These are phyloP conservation scores for Cryptomyrus ogoouensis DNA, from an alignment of 2,113 vertebrate genomes.

Conservation along the genomic window DNA sequence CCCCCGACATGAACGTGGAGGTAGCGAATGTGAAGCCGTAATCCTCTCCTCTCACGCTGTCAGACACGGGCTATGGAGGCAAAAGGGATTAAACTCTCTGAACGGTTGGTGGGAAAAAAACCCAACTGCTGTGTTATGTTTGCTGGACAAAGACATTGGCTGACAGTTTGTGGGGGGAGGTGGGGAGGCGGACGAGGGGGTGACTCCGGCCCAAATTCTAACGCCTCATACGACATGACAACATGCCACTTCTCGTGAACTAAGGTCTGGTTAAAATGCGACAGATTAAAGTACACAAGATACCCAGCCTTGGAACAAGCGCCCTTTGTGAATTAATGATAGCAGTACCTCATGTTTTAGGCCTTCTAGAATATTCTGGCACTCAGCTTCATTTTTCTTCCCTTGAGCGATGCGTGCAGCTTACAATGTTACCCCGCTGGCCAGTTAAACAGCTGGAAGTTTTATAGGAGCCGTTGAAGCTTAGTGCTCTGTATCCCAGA, in stretches of 20 bases:
- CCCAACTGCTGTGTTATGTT: neutral
- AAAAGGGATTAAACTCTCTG: slow-evolving; percentile 6
- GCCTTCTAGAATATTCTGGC: neutral
- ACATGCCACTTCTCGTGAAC: neutral
- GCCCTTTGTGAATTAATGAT: neutral
- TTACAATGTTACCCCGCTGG: neutral
- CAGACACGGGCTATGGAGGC: neutral
- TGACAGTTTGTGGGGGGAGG: neutral
- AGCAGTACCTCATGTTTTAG: neutral
- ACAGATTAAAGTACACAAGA: neutral
- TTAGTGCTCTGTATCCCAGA: neutral
- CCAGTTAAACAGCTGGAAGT: neutral
- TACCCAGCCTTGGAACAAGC: neutral
- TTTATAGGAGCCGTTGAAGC: neutral
- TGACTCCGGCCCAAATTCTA: neutral
- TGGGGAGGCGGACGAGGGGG: neutral
- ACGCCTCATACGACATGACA: neutral
- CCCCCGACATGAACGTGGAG: neutral
- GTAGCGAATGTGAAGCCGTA: neutral
- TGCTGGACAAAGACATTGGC: neutral
- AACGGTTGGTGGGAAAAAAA: neutral
- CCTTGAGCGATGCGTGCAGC: neutral
- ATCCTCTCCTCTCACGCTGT: neutral
- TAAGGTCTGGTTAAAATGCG: neutral
- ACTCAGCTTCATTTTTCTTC: neutral